Base-by-base conservation (phyloP, 2,888 invertebrate species). In the Perithous albicinctus region DNA sequence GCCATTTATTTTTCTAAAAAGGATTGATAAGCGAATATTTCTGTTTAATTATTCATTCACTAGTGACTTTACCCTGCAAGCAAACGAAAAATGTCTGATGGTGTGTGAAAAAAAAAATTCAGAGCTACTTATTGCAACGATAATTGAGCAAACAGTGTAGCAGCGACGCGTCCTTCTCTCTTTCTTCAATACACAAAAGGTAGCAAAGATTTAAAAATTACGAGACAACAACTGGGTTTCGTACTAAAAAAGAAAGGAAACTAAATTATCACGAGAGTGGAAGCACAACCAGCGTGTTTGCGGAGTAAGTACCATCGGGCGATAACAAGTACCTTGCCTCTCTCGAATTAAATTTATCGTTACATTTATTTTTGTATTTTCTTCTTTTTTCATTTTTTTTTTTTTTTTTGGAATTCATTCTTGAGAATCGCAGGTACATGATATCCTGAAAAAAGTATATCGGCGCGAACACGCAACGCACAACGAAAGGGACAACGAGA, bases 241-340 rank as follows among this genome's bases (percentile, higher is more conserved):
- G 29, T 79, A 59, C 59, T 79, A 32, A 35, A 59, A 32, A 64
- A 59, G 20, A 32, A 46, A 59, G 20, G 41, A 46, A 20, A 69
- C 64, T 70, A 43, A 61, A 76, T 72, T 81, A 74, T 80, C 66
- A 81, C 80, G 79, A 69, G 69, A 72, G 54, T 80, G 72, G 79
- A 85, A 85, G 85, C 84, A 85, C 84, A 85, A 83, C 81, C 84
- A 83, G 83, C 64, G 80, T 75, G 80, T 80, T 78, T 77, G 75
- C 77, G 67, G 78, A 78, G 69, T 83, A 83, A 82, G 72, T 85
- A 85, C 79, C 56, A 78, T 79, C 66, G 69, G 38, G 64, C 56
- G 76, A 81, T 82, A 75, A 35, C 82, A 63, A 66, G 83, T 82
- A 82, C 82, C 78, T 56, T 79, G 76, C 59, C 41, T 74, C 46